Percentiles rank a stretch among this genome's conserved stretches.
Evolutionary conservation across 2,797 vertebrate genomes (phyloP).

Genomic region (Premnoplex brunnescens): DNA sequence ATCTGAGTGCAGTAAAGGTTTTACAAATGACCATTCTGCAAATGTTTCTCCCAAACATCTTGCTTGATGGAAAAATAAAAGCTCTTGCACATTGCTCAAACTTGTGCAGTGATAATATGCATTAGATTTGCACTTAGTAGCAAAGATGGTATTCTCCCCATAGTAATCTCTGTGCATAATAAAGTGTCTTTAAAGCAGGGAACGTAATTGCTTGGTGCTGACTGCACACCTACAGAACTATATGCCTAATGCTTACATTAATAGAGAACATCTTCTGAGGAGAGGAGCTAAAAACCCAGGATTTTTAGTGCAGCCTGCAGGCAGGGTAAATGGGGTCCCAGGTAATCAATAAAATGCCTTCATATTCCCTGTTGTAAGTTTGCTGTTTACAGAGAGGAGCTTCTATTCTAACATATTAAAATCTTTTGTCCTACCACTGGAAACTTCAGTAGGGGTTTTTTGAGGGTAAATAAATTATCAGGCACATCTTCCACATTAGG

Average conservation of each 20-base stretch:
- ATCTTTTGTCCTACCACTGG: background rate
- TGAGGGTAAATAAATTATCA: constrained; percentile 40
- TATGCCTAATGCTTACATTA: background rate
- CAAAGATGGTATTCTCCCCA: background rate
- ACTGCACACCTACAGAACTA: background rate
- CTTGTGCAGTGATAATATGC: background rate
- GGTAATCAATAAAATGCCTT: background rate
- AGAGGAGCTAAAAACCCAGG: background rate
- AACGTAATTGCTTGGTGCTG: background rate
- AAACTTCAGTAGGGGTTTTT: background rate
- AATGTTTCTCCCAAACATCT: background rate
- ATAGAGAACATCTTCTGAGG: background rate
- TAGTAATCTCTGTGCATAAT: background rate
- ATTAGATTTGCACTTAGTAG: background rate
- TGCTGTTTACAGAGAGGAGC: background rate
- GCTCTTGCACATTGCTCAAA: background rate
- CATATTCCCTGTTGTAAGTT: background rate
- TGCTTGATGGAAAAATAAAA: constrained; percentile 22
- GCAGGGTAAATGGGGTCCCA: background rate
- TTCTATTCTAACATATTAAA: background rate
- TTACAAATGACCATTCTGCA: background rate
- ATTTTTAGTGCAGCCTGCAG: constrained; percentile 2
- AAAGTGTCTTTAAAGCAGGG: background rate
- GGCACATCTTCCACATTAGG: constrained; percentile 29
- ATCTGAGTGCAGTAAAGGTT: background rate